These are phyloP conservation scores for Psophia crepitans DNA, from an alignment of 2,113 vertebrate genomes.

Conservation along the genomic window DNA sequence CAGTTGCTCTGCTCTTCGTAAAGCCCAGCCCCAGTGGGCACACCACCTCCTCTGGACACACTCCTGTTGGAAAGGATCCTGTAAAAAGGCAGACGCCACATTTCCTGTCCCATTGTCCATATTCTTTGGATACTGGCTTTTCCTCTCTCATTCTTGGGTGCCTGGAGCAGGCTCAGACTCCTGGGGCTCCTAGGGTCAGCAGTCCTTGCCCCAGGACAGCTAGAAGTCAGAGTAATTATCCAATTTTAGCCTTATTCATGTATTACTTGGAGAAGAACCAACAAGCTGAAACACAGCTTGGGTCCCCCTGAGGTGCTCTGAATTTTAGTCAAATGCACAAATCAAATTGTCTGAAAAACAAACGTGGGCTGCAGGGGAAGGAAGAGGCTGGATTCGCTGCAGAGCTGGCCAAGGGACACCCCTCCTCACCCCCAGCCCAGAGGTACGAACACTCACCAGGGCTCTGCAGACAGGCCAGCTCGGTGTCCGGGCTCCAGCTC, in stretches of 20 bases:
- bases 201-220: neutral
- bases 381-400: neutral
- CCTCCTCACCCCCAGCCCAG: neutral
- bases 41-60: neutral
- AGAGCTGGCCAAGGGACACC: neutral
- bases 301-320: neutral
- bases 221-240: neutral
- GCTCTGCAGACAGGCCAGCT: neutral
- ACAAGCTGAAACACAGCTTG: neutral
- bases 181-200: neutral
- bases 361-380: neutral
- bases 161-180: neutral
- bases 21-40: too few relatives aligned
- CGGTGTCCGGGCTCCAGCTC: fast-evolving
- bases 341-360: neutral
- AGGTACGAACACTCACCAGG: fast-evolving
- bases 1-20: neutral
- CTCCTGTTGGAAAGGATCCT: neutral
- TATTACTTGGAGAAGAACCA: neutral
- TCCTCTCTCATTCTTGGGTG: too few relatives aligned
- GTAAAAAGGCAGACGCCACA: neutral
- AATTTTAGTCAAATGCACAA: neutral
- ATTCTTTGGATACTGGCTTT: neutral
- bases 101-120: neutral
- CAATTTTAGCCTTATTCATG: neutral